A percentile compares a stretch with the other conserved stretches of the same genome.
These are phyloP conservation scores for Hyles vespertilio DNA, from an alignment of 1,140 invertebrate genomes.

Conservation along the genomic window DNA sequence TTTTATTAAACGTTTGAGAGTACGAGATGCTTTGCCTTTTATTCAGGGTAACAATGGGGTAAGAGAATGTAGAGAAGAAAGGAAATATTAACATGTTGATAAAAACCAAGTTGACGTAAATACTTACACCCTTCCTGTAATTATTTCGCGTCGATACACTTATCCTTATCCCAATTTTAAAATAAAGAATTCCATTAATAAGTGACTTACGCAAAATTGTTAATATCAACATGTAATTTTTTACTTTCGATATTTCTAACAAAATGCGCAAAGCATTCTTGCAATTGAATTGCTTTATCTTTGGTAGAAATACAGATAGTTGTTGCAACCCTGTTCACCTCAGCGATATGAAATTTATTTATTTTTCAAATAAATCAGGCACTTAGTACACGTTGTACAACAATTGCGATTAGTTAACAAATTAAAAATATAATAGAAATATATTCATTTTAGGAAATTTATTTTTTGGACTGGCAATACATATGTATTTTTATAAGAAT, in stretches of 20 bases:
- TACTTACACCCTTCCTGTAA: background rate
- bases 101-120: no score
- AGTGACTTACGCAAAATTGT: no score
- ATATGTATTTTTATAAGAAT: background rate
- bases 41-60: no score
- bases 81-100: no score
- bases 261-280: background rate
- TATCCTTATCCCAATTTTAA: background rate
- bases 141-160: background rate
- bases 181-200: no score
- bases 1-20: no score
- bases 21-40: no score
- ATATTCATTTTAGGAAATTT: background rate
- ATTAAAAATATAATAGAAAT: slow-evolving; percentile 9
- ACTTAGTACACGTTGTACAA: slow-evolving; percentile 21
- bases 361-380: slow-evolving; percentile 36
- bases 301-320: slow-evolving; percentile 3
- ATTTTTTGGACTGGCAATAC: slow-evolving; percentile 3
- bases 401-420: slow-evolving; percentile 12
- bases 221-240: background rate
- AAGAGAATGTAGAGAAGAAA: no score
- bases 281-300: no score
- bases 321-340: slow-evolving; percentile 44
- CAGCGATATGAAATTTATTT: slow-evolving; percentile 35
- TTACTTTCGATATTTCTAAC: slow-evolving; percentile 7